phyloP scores from a whole-genome alignment of 2,888 invertebrate species.

The Parnassius orleans region DNA sequence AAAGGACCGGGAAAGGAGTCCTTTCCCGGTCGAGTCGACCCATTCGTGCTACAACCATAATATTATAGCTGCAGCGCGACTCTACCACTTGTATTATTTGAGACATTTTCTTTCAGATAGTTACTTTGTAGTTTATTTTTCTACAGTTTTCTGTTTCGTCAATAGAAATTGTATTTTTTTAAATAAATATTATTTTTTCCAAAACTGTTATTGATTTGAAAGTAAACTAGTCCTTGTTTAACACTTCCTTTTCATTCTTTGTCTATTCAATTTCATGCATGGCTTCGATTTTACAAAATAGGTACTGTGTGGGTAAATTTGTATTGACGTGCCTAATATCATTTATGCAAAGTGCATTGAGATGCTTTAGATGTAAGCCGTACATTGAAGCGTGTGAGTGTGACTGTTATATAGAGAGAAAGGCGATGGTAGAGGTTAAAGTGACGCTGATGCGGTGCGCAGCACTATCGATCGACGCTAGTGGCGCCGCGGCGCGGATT shows the following conservation, averaged over 20 bases:
- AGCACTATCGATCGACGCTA: constrained; percentile 48
- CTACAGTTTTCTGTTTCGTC: no score
- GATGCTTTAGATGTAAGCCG: constrained; percentile 3
- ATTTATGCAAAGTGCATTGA: constrained; percentile 6
- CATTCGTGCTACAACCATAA: no score
- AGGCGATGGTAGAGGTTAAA: constrained; percentile 28
- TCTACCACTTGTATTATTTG: no score
- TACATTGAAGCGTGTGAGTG: constrained; percentile 19
- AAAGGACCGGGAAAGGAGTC: no score
- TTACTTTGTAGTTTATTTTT: no score
- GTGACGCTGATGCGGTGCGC: constrained; percentile 29
- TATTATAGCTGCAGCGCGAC: no score
- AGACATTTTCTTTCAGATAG: no score
- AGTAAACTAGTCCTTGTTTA: no score
- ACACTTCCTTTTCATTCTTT: background rate
- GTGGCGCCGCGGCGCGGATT: constrained; percentile 52
- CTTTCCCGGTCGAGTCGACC: no score
- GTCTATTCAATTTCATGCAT: background rate
- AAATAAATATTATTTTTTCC: no score
- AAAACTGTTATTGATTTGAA: no score
- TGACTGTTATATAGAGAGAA: constrained; percentile 1
- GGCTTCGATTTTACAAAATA: background rate
- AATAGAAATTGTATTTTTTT: no score
- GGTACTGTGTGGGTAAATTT: background rate
- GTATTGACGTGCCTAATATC: constrained; percentile 1